Percentiles rank a stretch among this genome's conserved stretches.
These are phyloP conservation scores for Drosophila grimshawi DNA, from an alignment of 1,140 invertebrate genomes.

Conservation along the genomic window DNA sequence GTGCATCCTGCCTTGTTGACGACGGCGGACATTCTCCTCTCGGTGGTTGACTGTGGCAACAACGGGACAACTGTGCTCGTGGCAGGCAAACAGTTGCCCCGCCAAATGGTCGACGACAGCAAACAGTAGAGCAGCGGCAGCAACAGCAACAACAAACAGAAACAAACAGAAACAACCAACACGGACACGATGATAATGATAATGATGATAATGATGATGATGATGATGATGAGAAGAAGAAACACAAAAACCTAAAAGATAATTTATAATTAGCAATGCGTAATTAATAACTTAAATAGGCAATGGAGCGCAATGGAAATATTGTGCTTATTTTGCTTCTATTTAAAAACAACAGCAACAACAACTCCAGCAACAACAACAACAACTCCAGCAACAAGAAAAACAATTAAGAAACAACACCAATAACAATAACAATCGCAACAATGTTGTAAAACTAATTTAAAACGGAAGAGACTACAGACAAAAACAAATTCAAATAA, in stretches of 20 bases:
- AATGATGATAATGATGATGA: not conserved
- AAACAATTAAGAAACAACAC: conserved; percentile 10
- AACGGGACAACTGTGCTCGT: conserved; percentile 27
- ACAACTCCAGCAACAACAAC: conserved; percentile 6
- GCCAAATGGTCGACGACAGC: conserved; percentile 8
- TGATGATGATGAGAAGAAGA: conserved; percentile 10
- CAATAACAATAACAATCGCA: conserved; percentile 28
- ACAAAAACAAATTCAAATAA: conserved; percentile 12
- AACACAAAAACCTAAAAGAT: conserved; percentile 54
- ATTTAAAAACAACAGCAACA: conserved; percentile 34
- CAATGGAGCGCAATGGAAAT: conserved; percentile 38
- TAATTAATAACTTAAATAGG: conserved; percentile 56
- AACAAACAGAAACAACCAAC: conserved; percentile 8
- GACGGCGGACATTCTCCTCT: conserved; percentile 16
- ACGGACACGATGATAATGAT: too few relatives aligned
- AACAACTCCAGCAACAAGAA: conserved; percentile 29
- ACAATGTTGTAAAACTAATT: conserved; percentile 25
- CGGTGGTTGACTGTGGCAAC: conserved; percentile 10
- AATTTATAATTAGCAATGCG: conserved; percentile 76
- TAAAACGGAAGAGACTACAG: conserved; percentile 35
- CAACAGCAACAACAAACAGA: conserved; percentile 10
- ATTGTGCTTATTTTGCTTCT: conserved; percentile 37
- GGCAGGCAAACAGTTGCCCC: conserved; percentile 29
- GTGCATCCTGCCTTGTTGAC: conserved; percentile 43
- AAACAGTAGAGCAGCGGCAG: conserved; percentile 10